A percentile compares a stretch with the other conserved stretches of the same genome.
Conservation (phyloP, 2,888 invertebrate genomes). For the Resseliella maxima region DNA sequence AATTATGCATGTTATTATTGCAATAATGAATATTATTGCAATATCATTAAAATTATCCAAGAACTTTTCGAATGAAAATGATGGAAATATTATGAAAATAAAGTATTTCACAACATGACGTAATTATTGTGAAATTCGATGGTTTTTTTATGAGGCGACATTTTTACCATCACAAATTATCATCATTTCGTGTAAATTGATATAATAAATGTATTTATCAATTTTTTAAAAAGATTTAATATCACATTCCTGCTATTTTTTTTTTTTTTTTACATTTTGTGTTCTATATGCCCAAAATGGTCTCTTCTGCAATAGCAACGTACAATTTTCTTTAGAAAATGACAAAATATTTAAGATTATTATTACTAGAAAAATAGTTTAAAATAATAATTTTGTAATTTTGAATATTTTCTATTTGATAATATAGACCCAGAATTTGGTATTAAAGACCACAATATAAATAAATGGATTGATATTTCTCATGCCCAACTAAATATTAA, state of each 20-base stretch:
- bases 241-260: not conserved
- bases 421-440: not conserved
- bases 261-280: not conserved
- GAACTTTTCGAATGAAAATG: not conserved
- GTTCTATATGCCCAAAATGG: not conserved
- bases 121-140: slow-evolving; percentile 56
- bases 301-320: not conserved
- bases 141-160: not conserved
- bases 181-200: not conserved
- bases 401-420: not conserved
- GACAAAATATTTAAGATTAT: too few species aligned
- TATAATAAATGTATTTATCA: not conserved
- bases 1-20: too few species aligned
- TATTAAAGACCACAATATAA: not conserved
- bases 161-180: not conserved
- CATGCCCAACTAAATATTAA: not conserved
- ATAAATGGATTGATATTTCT: slow-evolving; percentile 1
- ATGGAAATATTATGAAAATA: not conserved
- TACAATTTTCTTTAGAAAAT: not conserved
- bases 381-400: not conserved
- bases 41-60: not conserved
- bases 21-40: too few species aligned
- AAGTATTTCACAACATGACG: slow-evolving; percentile 53
- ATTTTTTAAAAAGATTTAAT: not conserved
- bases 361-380: too few species aligned